A percentile compares a stretch with the other conserved stretches of the same genome.
Evolutionary conservation across 1,140 invertebrate species (phyloP).

Genomic region (Drosophila cardini): DNA sequence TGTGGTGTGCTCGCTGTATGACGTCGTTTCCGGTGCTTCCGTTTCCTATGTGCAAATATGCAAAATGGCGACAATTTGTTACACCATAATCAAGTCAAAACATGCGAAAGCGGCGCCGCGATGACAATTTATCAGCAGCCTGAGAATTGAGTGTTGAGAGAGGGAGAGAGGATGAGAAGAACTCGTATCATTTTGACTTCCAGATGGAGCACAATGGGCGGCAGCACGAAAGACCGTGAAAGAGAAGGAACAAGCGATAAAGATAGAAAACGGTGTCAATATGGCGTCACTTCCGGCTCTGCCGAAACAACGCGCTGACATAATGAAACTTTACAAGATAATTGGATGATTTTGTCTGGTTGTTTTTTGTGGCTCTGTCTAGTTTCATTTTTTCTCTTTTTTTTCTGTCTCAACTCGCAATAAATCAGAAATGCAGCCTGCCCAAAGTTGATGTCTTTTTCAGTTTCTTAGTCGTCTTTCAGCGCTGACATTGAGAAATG

Average conservation of each 20-base stretch:
- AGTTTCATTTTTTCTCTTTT: background rate
- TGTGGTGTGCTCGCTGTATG: slow-evolving; percentile 14
- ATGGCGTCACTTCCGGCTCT: slow-evolving; percentile 62
- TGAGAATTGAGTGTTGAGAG: slow-evolving; percentile 6
- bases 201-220: slow-evolving; percentile 1
- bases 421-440: slow-evolving; percentile 66
- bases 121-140: slow-evolving; percentile 72
- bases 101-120: slow-evolving; percentile 68
- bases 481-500: slow-evolving; percentile 69
- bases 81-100: slow-evolving; percentile 81
- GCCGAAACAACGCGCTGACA: slow-evolving; percentile 61
- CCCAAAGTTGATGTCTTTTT: slow-evolving; percentile 34
- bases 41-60: slow-evolving; percentile 57
- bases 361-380: slow-evolving; percentile 10
- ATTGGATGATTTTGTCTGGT: slow-evolving; percentile 68
- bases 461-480: slow-evolving; percentile 2
- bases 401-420: slow-evolving; percentile 33
- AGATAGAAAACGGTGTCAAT: slow-evolving; percentile 58
- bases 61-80: slow-evolving; percentile 81
- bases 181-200: background rate
- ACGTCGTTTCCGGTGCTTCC: slow-evolving; percentile 26
- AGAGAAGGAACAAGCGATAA: slow-evolving; percentile 8
- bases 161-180: background rate
- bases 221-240: background rate
- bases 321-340: slow-evolving; percentile 79